Conservation (phyloP, 2,797 vertebrate genomes). For the Taeniopygia guttata region DNA sequence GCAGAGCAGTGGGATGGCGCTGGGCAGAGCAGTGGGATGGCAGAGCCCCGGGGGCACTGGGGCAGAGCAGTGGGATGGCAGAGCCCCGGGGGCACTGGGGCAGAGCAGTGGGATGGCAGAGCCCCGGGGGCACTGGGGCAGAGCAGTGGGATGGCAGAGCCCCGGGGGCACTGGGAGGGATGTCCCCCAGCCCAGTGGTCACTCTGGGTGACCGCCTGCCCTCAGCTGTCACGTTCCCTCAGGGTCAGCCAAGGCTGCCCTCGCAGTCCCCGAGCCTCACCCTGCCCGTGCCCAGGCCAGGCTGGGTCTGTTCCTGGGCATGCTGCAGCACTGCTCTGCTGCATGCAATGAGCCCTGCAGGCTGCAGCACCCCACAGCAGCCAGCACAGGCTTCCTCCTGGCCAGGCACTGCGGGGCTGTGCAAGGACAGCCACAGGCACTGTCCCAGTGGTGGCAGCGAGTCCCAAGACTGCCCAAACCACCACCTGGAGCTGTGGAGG, state of each 20-base stretch:
- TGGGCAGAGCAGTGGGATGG: no score
- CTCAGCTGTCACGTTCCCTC: neutral
- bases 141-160: no score
- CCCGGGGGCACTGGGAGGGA: neutral
- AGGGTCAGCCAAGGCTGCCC: accelerated
- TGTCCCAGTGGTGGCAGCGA: neutral
- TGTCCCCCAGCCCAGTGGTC: neutral
- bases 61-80: no score
- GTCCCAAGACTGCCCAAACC: accelerated
- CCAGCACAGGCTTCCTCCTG: neutral
- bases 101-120: no score
- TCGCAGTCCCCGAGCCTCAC: accelerated
- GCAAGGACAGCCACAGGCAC: accelerated
- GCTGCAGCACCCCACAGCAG: neutral
- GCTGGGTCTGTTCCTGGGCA: accelerated
- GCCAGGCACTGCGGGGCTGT: neutral
- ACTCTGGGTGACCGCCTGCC: accelerated
- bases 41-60: no score
- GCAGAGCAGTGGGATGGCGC: no score
- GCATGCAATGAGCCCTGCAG: neutral
- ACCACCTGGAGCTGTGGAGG: accelerated
- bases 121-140: no score
- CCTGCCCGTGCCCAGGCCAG: accelerated
- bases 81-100: no score
- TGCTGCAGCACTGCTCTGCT: neutral